A percentile compares a stretch with the other conserved stretches of the same genome.
These are phyloP conservation scores for Thamnophis sirtalis DNA, from an alignment of 2,113 vertebrate genomes.

Conservation along the genomic window DNA sequence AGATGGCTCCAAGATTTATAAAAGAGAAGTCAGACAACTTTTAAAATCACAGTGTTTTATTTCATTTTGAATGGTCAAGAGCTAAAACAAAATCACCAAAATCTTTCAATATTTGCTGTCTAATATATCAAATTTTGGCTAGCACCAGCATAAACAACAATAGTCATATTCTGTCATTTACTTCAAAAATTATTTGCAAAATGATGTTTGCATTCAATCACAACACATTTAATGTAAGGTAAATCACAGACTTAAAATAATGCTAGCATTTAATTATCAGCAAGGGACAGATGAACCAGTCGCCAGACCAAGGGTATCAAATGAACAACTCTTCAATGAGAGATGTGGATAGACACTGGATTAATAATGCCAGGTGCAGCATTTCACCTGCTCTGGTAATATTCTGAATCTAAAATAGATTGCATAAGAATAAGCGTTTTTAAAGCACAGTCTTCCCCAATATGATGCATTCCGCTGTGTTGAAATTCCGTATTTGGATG, in stretches of 20 bases:
- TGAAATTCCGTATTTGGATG: not conserved
- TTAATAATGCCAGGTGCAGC: not conserved
- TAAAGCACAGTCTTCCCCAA: not conserved
- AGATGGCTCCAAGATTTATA: not conserved
- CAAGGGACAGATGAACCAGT: slow-evolving; percentile 20
- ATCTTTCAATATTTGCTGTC: not conserved
- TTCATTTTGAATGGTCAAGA: not conserved
- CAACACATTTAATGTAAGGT: not conserved
- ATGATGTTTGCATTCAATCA: slow-evolving; percentile 9
- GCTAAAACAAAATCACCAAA: not conserved
- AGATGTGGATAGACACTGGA: not conserved
- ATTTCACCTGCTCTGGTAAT: not conserved
- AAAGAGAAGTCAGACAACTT: not conserved
- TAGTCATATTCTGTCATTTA: not conserved
- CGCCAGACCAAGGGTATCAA: not conserved
- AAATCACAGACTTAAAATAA: not conserved
- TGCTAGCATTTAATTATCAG: slow-evolving; percentile 2
- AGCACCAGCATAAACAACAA: slow-evolving; percentile 1
- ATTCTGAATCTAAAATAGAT: not conserved
- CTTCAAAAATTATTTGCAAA: not conserved
- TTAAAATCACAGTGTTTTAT: slow-evolving; percentile 30
- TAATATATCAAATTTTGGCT: not conserved
- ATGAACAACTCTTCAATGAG: not conserved
- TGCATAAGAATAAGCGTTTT: not conserved
- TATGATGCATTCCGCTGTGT: not conserved